A percentile compares a stretch with the other conserved stretches of the same genome.
Conservation (phyloP, 2,888 invertebrate species). For the Seira ritae region DNA sequence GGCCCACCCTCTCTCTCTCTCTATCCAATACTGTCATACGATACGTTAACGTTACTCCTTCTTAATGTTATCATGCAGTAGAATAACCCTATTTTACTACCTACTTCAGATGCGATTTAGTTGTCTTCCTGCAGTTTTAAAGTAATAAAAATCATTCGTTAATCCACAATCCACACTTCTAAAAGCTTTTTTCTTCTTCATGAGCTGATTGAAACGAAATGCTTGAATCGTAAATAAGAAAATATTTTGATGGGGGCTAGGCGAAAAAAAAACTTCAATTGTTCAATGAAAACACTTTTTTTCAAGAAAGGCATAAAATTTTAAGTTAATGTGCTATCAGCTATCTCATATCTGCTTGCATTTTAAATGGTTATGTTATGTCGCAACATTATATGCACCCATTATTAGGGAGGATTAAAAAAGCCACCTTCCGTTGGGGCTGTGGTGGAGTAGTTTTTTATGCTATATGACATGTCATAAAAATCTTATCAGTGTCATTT, state of each 20-base stretch:
- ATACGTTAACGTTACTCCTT: conserved; percentile 20
- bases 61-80: background rate
- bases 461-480: conserved; percentile 50
- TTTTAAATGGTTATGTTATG: conserved; percentile 6
- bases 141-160: conserved; percentile 60
- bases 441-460: conserved; percentile 9
- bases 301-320: background rate
- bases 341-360: background rate
- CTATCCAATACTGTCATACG: conserved; percentile 40
- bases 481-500: conserved; percentile 55
- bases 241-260: conserved; percentile 4
- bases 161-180: conserved; percentile 56
- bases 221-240: conserved; percentile 3
- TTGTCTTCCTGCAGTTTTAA: conserved; percentile 51
- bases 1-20: conserved; percentile 58
- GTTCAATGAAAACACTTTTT: background rate
- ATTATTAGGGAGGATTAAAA: background rate
- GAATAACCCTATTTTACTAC: conserved; percentile 18
- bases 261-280: background rate
- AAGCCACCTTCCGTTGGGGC: background rate
- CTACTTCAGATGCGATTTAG: conserved; percentile 27
- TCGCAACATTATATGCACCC: background rate
- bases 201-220: background rate
- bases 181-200: background rate
- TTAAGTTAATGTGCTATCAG: background rate